Evolutionary conservation across 2,797 vertebrate genomes (phyloP).

Genomic region (Acridotheres tristis): DNA sequence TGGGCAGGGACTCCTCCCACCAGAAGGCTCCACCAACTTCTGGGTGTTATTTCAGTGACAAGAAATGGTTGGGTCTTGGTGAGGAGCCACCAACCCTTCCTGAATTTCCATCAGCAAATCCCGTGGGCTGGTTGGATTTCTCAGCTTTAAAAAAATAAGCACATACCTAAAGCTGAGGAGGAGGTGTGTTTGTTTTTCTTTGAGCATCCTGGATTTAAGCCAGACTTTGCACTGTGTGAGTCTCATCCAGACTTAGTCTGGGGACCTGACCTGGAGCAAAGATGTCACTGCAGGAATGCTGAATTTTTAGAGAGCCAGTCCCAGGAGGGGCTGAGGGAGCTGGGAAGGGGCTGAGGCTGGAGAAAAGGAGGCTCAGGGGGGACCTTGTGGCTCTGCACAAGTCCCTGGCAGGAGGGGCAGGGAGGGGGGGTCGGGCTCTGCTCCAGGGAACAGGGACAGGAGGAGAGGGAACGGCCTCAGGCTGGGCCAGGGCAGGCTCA

Average conservation of each 20-base stretch:
- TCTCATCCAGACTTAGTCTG: background rate
- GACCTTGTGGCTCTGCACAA: background rate
- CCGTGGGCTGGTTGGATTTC: background rate
- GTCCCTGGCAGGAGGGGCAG: background rate
- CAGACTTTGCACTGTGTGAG: background rate
- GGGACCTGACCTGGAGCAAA: background rate
- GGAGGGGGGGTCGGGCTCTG: background rate
- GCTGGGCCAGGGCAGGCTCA: too few species aligned
- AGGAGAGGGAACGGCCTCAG: background rate
- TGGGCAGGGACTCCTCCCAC: background rate
- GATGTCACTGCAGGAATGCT: background rate
- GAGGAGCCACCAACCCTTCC: background rate
- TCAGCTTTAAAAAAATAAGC: background rate
- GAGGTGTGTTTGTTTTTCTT: background rate
- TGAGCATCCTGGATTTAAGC: background rate
- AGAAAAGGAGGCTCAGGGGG: background rate
- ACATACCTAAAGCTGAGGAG: background rate
- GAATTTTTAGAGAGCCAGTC: background rate
- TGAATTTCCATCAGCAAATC: background rate
- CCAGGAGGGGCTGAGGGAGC: background rate
- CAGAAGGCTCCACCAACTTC: background rate
- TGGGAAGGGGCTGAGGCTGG: background rate
- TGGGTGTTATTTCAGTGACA: background rate
- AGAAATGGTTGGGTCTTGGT: background rate
- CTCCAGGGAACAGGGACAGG: background rate